Evolutionary conservation across 2,888 invertebrate genomes (phyloP).

Genomic region (Bombyx huttoni): DNA sequence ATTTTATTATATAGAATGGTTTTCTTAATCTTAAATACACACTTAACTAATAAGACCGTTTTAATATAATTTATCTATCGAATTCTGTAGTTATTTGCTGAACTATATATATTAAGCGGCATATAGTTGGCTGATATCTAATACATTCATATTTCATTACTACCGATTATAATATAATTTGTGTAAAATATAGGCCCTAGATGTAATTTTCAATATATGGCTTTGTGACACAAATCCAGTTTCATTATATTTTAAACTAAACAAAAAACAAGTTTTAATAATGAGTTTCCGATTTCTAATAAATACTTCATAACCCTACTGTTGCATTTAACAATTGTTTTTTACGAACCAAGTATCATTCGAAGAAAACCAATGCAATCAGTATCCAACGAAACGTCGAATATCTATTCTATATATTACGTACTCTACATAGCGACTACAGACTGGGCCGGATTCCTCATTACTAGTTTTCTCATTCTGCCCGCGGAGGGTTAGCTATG

Average conservation of each 20-base stretch:
- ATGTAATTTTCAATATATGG: not conserved
- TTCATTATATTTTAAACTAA: no score
- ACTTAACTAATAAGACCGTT: not conserved
- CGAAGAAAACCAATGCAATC: not conserved
- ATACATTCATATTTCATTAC: not conserved
- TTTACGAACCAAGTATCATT: not conserved
- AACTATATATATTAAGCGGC: not conserved
- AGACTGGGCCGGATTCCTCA: slow-evolving; percentile 28
- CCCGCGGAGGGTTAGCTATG: slow-evolving; percentile 31
- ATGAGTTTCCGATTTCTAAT: not conserved
- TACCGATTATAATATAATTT: not conserved
- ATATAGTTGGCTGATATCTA: not conserved
- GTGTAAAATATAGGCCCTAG: not conserved
- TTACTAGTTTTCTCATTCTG: slow-evolving; percentile 50
- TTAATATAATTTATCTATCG: not conserved
- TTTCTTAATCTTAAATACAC: not conserved
- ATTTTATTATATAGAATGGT: not conserved
- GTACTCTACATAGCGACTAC: not conserved
- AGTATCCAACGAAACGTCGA: not conserved
- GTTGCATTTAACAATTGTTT: not conserved
- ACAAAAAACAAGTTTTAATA: no score
- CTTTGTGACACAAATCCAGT: not conserved
- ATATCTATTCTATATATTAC: not conserved
- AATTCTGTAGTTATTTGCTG: not conserved
- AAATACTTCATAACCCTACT: not conserved